Evolutionary conservation across 2,113 vertebrate species (phyloP), one percentile per base, ranked within the genome.

Genomic region (Sialia sialis): DNA sequence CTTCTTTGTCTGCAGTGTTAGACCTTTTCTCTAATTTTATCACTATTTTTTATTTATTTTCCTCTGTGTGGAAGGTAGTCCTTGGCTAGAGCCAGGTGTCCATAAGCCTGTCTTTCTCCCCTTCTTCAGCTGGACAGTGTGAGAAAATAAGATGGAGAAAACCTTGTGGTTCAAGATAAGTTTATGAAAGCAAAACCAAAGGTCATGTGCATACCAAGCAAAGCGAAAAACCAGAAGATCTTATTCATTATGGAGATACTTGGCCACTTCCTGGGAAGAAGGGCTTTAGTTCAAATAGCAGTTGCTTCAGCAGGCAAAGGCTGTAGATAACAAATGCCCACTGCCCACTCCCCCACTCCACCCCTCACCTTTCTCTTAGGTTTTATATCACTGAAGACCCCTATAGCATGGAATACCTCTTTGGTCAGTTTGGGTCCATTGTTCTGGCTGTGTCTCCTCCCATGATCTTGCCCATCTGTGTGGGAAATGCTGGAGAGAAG

Each of bases 191-290:
- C 23, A 68, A 89, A 75, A 38, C 22, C 44, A 22, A 60, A 16
- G 16, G 13, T 60, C 25, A 30, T 7, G 22, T 48, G 13, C 39
- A 30, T 39, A 25, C 9, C 39, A 60, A 68, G 26, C 5, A 58
- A 41, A 30, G 7, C 0, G 0, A 29, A 67, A 46, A 30, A 14
- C 0, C 38, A 58, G 6, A 20, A 56, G 8, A 26, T 75, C 21
- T 68, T 68, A 22, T 7, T 75, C 17, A 17, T 32, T 55, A 11
- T 27, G n/a, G 38, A 39, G 8, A 12, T 75, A 7, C 23, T 16
- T 0, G 0, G 6, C 11, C 26, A 15, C 16, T 54, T 54, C 21
- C 25, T 30, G 38, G 29, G 25, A 68, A 46, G 16, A 5, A 41
- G 26, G 25, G 14, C 25, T 55, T 68, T n/a, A 18, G 20, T 60